Evolutionary conservation across 2,888 invertebrate genomes (phyloP).

Genomic region (Cephonodes hylas): DNA sequence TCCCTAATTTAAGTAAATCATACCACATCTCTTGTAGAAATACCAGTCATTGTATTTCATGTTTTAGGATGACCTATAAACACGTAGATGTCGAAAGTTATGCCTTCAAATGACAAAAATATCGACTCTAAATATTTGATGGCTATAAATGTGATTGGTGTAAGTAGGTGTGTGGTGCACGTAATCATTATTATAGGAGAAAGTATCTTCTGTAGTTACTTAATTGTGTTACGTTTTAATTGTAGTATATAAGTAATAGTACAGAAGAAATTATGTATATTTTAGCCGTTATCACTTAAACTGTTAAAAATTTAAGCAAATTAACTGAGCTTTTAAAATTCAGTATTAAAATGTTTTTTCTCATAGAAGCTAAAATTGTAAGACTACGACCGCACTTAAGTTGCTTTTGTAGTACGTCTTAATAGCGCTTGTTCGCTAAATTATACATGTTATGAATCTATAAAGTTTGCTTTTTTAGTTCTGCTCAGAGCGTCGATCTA

Average conservation of each 20-base stretch:
- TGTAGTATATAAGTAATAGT: constrained; percentile 8
- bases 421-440: background rate
- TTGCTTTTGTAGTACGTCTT: background rate
- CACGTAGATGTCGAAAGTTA: background rate
- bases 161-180: background rate
- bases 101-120: background rate
- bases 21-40: background rate
- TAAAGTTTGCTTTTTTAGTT: background rate
- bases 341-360: background rate
- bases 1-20: no score
- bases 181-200: constrained; percentile 6
- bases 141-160: background rate
- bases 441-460: background rate
- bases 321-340: background rate
- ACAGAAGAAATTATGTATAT: background rate
- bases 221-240: constrained; percentile 4
- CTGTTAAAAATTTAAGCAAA: constrained; percentile 1
- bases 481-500: constrained; percentile 4
- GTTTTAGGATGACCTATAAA: background rate
- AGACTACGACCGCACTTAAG: background rate
- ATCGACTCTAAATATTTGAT: background rate
- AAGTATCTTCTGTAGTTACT: constrained; percentile 9
- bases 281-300: background rate
- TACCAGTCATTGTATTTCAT: background rate
- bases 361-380: background rate